phyloP scores from a whole-genome alignment of 2,888 invertebrate species.

The Dichetophora obliterata region DNA sequence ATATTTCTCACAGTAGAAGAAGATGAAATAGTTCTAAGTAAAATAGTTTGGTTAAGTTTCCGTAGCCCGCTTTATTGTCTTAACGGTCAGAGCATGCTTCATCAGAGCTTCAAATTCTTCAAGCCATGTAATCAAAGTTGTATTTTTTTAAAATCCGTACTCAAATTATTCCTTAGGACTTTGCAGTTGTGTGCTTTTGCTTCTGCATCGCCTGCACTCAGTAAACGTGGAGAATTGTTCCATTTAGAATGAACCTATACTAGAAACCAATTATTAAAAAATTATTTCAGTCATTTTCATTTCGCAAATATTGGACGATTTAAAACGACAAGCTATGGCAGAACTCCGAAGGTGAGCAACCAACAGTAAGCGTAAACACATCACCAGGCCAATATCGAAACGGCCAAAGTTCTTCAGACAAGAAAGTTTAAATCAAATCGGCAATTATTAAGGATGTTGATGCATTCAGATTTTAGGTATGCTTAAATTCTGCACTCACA shows the following conservation, averaged over 20 bases:
- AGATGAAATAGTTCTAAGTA: too few species aligned
- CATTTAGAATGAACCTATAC: background rate
- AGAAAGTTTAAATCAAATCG: background rate
- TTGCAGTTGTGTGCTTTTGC: background rate
- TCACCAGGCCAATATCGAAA: background rate
- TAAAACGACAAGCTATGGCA: background rate
- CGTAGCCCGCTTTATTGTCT: too few species aligned
- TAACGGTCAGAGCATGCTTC: background rate
- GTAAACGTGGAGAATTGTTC: background rate
- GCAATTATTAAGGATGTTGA: slow-evolving; percentile 1
- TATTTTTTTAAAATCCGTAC: background rate
- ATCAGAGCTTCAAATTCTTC: background rate
- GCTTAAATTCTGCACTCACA: background rate
- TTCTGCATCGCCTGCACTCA: background rate
- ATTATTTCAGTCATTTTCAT: background rate
- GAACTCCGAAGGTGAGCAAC: background rate
- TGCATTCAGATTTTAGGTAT: slow-evolving; percentile 29
- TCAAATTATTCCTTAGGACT: background rate
- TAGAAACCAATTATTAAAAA: slow-evolving; percentile 15
- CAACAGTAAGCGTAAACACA: background rate
- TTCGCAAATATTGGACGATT: background rate
- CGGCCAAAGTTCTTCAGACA: background rate
- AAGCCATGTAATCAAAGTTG: background rate
- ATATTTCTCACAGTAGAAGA: background rate
- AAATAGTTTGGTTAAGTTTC: too few species aligned